A percentile compares a stretch with the other conserved stretches of the same genome.
Evolutionary conservation across 2,797 vertebrate species (phyloP).

Genomic region (Molossus alvarezi): DNA sequence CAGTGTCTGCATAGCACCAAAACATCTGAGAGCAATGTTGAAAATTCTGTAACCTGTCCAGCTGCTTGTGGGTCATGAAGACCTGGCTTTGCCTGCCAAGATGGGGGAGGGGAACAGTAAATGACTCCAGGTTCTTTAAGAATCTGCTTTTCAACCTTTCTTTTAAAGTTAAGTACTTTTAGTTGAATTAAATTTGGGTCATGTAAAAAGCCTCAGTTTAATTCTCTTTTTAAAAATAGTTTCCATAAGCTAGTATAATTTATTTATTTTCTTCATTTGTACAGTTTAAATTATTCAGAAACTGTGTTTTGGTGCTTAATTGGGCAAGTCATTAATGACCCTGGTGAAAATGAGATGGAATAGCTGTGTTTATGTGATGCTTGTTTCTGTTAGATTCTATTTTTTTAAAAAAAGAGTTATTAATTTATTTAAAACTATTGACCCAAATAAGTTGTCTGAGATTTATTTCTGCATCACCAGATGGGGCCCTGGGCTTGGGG

Average conservation of each 20-base stretch:
- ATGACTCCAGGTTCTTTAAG: background rate
- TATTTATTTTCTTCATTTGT: slow-evolving; percentile 86
- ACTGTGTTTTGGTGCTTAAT: slow-evolving; percentile 81
- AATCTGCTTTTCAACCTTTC: background rate
- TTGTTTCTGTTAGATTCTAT: slow-evolving; percentile 76
- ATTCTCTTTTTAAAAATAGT: slow-evolving; percentile 81
- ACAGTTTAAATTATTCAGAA: slow-evolving; percentile 86
- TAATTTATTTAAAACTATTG: slow-evolving; percentile 85
- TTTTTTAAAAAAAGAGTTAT: slow-evolving; percentile 21
- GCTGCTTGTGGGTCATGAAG: background rate
- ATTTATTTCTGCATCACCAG: slow-evolving; percentile 71
- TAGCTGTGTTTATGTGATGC: slow-evolving; percentile 73
- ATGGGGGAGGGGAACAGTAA: too few relatives aligned
- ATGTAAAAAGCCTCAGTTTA: slow-evolving; percentile 62
- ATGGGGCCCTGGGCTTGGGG: background rate
- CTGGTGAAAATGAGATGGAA: slow-evolving; percentile 67
- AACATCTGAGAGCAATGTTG: slow-evolving; percentile 6
- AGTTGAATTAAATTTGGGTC: slow-evolving; percentile 44
- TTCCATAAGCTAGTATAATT: slow-evolving; percentile 59
- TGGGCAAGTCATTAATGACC: slow-evolving; percentile 85
- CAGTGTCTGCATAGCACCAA: background rate
- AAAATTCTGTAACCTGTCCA: background rate
- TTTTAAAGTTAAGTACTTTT: slow-evolving; percentile 50
- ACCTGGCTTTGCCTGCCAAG: background rate
- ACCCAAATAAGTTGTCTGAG: slow-evolving; percentile 72